Conservation (phyloP, 2,888 invertebrate genomes). For the Hirtodrosophila trivittata region DNA sequence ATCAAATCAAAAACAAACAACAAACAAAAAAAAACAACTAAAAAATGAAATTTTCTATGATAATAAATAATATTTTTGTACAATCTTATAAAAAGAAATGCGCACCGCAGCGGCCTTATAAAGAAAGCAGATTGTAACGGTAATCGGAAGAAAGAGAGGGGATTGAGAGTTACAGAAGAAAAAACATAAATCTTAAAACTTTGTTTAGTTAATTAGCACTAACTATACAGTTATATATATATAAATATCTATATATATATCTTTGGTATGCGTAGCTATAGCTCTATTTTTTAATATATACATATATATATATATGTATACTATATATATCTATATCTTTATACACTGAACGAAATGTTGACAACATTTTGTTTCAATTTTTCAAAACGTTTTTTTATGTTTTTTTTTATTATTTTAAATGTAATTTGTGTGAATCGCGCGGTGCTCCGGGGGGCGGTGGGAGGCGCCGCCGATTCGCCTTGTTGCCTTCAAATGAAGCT, state of each 20-base stretch:
- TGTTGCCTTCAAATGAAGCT: constrained; percentile 83
- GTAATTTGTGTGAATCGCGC: constrained; percentile 61
- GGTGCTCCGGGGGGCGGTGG: constrained; percentile 28
- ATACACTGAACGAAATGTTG: constrained; percentile 30
- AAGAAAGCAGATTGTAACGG: no score
- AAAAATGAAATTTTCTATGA: no score
- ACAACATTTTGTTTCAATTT: constrained; percentile 47
- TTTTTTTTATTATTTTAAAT: constrained; percentile 44
- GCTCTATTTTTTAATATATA: constrained; percentile 10
- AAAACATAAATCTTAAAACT: constrained; percentile 29
- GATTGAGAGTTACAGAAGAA: constrained; percentile 6
- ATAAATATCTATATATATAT: constrained; percentile 7
- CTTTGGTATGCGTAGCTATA: background rate
- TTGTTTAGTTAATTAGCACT: constrained; percentile 56
- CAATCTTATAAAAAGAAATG: constrained; percentile 32
- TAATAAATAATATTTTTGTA: no score
- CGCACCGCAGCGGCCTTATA: constrained; percentile 75
- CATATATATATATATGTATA: constrained; percentile 28
- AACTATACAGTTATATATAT: constrained; percentile 13
- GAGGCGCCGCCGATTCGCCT: constrained; percentile 81
- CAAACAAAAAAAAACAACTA: constrained; percentile 3
- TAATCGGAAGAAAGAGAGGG: constrained; percentile 8
- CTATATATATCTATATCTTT: constrained; percentile 30
- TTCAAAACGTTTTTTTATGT: constrained; percentile 35
- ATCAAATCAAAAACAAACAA: background rate